These are phyloP conservation scores for Ploceus nigricollis DNA, from an alignment of 2,113 vertebrate species.

Conservation along the genomic window DNA sequence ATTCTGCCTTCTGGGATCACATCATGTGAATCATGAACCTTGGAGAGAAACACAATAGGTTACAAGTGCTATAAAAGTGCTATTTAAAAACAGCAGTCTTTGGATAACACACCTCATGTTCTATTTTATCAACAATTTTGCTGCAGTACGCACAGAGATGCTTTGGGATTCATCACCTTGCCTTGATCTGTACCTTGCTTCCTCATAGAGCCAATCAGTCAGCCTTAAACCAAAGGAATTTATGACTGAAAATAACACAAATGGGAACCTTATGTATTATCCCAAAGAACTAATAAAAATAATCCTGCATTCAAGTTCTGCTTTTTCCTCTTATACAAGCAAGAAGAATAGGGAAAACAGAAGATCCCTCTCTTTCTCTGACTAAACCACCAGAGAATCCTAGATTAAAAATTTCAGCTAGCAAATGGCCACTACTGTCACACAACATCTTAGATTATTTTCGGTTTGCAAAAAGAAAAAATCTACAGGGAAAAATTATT, in stretches of 20 bases:
- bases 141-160: background rate
- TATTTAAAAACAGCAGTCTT: background rate
- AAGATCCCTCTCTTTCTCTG: background rate
- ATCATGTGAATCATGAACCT: constrained; percentile 93
- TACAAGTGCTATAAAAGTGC: background rate
- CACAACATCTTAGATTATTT: background rate
- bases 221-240: background rate
- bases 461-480: background rate
- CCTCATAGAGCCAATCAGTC: background rate
- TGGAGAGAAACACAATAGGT: background rate
- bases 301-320: background rate
- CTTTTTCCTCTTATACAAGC: background rate
- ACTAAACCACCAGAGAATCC: background rate
- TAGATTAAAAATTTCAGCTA: background rate
- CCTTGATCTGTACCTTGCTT: background rate
- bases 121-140: background rate
- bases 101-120: background rate
- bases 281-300: background rate
- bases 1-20: constrained; percentile 92
- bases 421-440: background rate
- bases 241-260: background rate
- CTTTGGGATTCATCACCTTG: background rate
- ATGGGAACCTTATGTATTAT: background rate
- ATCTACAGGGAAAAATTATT: background rate
- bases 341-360: background rate